A percentile compares a stretch with the other conserved stretches of the same genome.
phyloP scores from a whole-genome alignment of 2,113 vertebrate genomes.

The Propithecus coquereli region DNA sequence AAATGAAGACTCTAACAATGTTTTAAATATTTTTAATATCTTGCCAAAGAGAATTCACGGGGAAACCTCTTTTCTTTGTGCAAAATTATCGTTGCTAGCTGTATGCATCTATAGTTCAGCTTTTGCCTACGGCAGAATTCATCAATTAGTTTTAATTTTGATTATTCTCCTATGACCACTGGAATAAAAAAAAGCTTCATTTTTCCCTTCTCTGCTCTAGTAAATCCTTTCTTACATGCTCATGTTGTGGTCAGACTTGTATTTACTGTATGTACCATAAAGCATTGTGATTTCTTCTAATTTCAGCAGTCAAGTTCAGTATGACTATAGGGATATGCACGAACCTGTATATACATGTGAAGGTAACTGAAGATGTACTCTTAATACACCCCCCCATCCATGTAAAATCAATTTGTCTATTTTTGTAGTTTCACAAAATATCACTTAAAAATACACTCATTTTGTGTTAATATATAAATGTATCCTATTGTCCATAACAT shows the following conservation, averaged over 20 bases:
- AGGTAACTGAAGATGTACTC: background rate
- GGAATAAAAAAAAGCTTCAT: background rate
- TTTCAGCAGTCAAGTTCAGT: slow-evolving; percentile 72
- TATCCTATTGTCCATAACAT: background rate
- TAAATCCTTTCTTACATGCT: slow-evolving; percentile 86
- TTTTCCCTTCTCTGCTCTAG: background rate
- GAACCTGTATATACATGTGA: background rate
- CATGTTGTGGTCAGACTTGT: slow-evolving; percentile 88
- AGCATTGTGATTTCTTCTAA: slow-evolving; percentile 91
- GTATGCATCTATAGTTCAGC: slow-evolving; percentile 87
- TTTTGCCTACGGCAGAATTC: slow-evolving; percentile 79
- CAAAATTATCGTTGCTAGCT: slow-evolving; percentile 88
- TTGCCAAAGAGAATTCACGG: background rate
- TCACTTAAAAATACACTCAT: background rate
- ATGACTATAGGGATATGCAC: background rate
- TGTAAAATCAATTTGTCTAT: background rate
- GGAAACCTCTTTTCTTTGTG: slow-evolving; percentile 75
- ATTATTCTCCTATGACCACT: slow-evolving; percentile 67
- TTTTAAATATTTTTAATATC: slow-evolving; percentile 55
- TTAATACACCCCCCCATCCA: background rate
- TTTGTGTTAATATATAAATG: slow-evolving; percentile 4
- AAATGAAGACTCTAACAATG: background rate
- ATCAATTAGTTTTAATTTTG: slow-evolving; percentile 43
- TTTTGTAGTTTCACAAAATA: background rate
- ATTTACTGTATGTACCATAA: slow-evolving; percentile 93